Conservation (phyloP, 1,140 invertebrate species). For the Laupala kohalensis region DNA sequence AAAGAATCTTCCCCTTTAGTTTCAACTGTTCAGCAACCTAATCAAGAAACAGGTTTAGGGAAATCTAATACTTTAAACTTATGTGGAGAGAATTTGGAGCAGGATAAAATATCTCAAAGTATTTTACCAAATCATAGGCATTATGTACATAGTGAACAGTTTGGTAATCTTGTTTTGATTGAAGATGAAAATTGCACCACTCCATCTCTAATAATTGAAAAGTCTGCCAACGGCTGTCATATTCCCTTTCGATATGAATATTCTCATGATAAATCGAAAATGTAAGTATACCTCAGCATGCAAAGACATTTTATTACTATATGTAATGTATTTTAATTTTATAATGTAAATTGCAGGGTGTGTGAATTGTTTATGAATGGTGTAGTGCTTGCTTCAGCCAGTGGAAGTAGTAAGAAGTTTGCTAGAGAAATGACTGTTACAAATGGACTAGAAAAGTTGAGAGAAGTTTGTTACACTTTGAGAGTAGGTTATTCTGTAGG, state of each 20-base stretch:
- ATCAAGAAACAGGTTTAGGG: too few species aligned
- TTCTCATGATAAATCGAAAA: too few species aligned
- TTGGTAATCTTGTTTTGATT: background rate
- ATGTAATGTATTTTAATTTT: too few species aligned
- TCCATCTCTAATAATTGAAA: background rate
- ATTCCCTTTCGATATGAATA: background rate
- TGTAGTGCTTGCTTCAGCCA: background rate
- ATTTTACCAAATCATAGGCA: too few species aligned
- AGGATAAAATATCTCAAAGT: too few species aligned
- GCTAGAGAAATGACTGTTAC: background rate
- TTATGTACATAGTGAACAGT: background rate
- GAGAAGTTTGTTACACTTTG: slow-evolving; percentile 8
- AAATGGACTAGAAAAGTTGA: background rate
- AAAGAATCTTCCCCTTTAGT: too few species aligned
- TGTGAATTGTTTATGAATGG: background rate
- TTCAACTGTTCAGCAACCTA: too few species aligned
- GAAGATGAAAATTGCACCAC: background rate
- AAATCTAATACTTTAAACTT: too few species aligned
- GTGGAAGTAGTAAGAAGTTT: background rate
- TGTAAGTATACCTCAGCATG: too few species aligned
- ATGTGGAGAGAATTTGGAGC: too few species aligned
- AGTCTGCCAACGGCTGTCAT: background rate
- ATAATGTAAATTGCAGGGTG: background rate
- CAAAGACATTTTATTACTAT: too few species aligned
- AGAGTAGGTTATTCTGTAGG: too few species aligned